Evolutionary conservation across 1,140 invertebrate genomes (phyloP), one percentile per base, ranked within the genome.

Genomic region (Conopomorpha cramerella): DNA sequence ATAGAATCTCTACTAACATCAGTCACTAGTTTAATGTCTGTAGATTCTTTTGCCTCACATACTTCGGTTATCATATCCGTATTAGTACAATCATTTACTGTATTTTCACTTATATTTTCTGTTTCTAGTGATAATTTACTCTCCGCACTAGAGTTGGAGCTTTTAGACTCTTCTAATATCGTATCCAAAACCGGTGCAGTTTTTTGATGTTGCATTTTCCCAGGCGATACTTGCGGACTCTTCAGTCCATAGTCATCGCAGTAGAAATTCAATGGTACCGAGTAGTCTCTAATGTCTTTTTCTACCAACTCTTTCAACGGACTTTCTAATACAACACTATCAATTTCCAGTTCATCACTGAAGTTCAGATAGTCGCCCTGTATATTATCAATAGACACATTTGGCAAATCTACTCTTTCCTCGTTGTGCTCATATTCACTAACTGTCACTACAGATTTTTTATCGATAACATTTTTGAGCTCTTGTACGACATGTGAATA

Each of bases 231-330:
- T 25, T 49, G 60, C 1, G 48, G 47, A 26, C 55, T 60, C 30
- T 45, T 58, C 16, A 44, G 55, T n/a, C 28, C 30, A 36, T 58
- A 77, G 34, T 73, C 71, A 1, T 70, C 60, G 30, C 56, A 73
- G 34, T 77, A 78, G 16, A 59, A 54, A 25, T 71, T 49, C 13
- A 77, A 68, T 1, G 72, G 70, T 6, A 78, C 59, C 0, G 74
- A 67, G 41, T 78, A 78, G 40, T 77, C 65, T 32, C 74, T 59
- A 18, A 78, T 76, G 29, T 78, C 74, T 53, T 78, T 77, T 8
- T 56, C 57, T 0, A 78, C 60, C 6, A 78, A 46, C n/a, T 73
- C 61, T 45, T 66, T 72, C 0, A 78, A 71, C 3, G 74, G 71
- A 51, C 68, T 77, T 33, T 68, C 68, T 16, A 76, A 78, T 1